A percentile compares a stretch with the other conserved stretches of the same genome.
These are phyloP conservation scores for Diplodus sargus DNA, from an alignment of 2,797 vertebrate species.

Conservation along the genomic window DNA sequence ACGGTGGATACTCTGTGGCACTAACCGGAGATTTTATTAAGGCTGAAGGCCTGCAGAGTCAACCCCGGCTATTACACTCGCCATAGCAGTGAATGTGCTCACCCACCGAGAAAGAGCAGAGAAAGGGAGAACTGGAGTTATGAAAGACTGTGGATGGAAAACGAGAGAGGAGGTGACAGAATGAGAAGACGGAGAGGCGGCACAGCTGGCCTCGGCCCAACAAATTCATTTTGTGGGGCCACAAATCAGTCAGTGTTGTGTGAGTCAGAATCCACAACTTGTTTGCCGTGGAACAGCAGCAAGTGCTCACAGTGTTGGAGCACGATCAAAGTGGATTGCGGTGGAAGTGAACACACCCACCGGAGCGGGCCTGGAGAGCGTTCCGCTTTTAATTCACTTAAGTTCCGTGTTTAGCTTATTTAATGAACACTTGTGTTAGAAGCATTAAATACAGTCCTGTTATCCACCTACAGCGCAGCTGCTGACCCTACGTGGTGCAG, in stretches of 20 bases:
- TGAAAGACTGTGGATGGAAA: constrained; percentile 56
- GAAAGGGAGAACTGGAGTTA: constrained; percentile 40
- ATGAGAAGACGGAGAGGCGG: constrained; percentile 61
- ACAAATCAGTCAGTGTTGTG: constrained; percentile 72
- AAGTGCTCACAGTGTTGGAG: constrained; percentile 58
- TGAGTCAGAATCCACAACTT: constrained; percentile 64
- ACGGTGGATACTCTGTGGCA: not conserved
- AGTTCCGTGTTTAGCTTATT: constrained; percentile 59
- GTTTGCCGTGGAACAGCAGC: constrained; percentile 56
- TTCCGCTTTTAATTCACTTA: constrained; percentile 64
- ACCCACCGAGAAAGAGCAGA: constrained; percentile 13
- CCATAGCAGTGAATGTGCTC: constrained; percentile 37
- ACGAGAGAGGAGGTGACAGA: constrained; percentile 60
- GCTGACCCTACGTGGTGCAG: constrained; percentile 65
- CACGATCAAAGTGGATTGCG: constrained; percentile 62
- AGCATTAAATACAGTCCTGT: constrained; percentile 51
- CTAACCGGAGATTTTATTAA: constrained; percentile 17
- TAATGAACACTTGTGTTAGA: constrained; percentile 56
- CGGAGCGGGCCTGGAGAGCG: constrained; percentile 34
- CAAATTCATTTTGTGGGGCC: constrained; percentile 73
- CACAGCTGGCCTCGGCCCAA: constrained; percentile 74
- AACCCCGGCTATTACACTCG: constrained; percentile 26
- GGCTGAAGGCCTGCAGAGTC: constrained; percentile 8
- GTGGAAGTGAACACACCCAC: constrained; percentile 36
- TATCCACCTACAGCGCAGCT: constrained; percentile 62